Evolutionary conservation across 2,888 invertebrate genomes (phyloP).

Genomic region (Rotaria socialis): DNA sequence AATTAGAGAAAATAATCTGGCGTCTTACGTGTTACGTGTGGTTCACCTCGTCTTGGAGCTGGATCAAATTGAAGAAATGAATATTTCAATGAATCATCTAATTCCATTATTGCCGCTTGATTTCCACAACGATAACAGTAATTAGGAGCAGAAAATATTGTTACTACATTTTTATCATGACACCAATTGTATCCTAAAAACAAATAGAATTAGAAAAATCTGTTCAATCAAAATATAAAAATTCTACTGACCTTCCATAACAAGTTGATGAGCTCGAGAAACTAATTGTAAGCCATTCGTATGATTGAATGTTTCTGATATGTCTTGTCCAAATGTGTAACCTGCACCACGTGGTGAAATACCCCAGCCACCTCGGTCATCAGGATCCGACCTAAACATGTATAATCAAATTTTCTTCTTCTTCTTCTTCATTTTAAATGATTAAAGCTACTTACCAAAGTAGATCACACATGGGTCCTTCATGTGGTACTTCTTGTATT

Average conservation of each 20-base stretch:
- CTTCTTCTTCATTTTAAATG: too few species aligned
- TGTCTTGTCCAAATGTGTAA: constrained; percentile 99
- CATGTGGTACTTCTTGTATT: constrained; percentile 67
- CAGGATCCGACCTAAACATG: constrained; percentile 75
- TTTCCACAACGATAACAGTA: constrained; percentile 99
- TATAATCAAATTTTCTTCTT: neutral
- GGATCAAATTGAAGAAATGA: constrained; percentile 99
- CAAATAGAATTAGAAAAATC: neutral
- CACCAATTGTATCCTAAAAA: constrained; percentile 70
- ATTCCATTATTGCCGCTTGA: constrained; percentile 99
- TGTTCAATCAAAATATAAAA: neutral
- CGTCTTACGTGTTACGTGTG: constrained; percentile 97
- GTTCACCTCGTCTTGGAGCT: constrained; percentile 97
- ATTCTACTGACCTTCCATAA: constrained; percentile 85
- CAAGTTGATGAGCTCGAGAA: constrained; percentile 96
- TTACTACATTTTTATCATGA: constrained; percentile 98
- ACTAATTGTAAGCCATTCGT: constrained; percentile 97
- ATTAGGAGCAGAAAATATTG: constrained; percentile 99
- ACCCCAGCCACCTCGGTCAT: constrained; percentile 99
- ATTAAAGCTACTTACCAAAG: constrained; percentile 69
- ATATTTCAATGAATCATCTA: constrained; percentile 98
- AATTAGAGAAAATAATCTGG: constrained; percentile 97
- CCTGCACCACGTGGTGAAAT: constrained; percentile 98
- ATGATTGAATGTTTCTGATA: constrained; percentile 99
- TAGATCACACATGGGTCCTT: constrained; percentile 97